Percentiles rank a stretch among this genome's conserved stretches.
These are phyloP conservation scores for Cryptus armator DNA, from an alignment of 2,888 invertebrate genomes.

Conservation along the genomic window DNA sequence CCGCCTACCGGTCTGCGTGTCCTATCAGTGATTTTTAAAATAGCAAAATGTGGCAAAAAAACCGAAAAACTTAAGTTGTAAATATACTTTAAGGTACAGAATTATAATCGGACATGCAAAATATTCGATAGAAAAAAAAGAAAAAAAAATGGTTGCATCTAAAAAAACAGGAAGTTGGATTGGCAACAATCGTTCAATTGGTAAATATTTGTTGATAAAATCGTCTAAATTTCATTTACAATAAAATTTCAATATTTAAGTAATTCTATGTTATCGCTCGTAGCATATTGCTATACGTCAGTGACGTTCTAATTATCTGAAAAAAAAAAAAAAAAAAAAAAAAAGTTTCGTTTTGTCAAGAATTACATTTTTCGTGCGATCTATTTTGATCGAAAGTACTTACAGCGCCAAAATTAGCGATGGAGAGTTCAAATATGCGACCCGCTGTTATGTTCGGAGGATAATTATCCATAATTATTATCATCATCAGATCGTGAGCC, in stretches of 20 bases:
- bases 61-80: too few relatives aligned
- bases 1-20: too few relatives aligned
- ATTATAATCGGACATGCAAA: too few relatives aligned
- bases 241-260: background rate
- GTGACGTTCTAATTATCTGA: slow-evolving; percentile 72
- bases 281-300: slow-evolving; percentile 73
- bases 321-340: too few relatives aligned
- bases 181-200: too few relatives aligned
- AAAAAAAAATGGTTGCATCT: too few relatives aligned
- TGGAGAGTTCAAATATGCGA: slow-evolving; percentile 74
- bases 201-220: background rate
- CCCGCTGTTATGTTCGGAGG: slow-evolving; percentile 77
- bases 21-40: too few relatives aligned
- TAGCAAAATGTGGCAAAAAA: too few relatives aligned
- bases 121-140: too few relatives aligned
- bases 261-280: slow-evolving; percentile 56
- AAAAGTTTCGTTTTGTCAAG: background rate
- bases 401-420: slow-evolving; percentile 74
- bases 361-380: background rate
- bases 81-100: too few relatives aligned
- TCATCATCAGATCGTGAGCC: slow-evolving; percentile 42
- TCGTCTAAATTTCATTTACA: background rate
- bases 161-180: too few relatives aligned
- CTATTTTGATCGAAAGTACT: slow-evolving; percentile 53
- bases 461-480: slow-evolving; percentile 71